Percentiles rank a stretch among this genome's conserved stretches.
These are phyloP conservation scores for Heliconius himera DNA, from an alignment of 1,140 invertebrate species.

Conservation along the genomic window DNA sequence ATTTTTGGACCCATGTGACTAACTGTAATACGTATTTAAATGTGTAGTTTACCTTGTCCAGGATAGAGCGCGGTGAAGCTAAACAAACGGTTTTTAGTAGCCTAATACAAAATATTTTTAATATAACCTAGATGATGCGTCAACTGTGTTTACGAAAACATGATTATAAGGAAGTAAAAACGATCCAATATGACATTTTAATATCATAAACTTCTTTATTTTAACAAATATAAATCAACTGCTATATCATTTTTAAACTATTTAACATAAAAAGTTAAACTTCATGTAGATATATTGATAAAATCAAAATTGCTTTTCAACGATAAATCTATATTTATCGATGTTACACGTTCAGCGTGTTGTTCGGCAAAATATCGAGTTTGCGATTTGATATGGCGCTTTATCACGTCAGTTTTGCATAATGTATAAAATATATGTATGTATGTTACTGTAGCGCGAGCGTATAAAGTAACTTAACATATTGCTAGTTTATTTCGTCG, in stretches of 20 bases:
- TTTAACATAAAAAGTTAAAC: neutral
- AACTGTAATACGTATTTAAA: neutral
- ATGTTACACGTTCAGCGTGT: constrained; percentile 35
- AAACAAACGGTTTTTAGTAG: no score
- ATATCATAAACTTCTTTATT: no score
- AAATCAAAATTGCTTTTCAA: constrained; percentile 37
- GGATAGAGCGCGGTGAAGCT: no score
- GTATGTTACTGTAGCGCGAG: constrained; percentile 42
- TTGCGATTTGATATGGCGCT: constrained; percentile 40
- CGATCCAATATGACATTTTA: no score
- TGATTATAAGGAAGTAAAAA: no score
- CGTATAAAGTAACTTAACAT: constrained; percentile 58
- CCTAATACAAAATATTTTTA: no score
- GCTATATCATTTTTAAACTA: neutral
- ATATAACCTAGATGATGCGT: no score
- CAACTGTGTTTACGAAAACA: no score
- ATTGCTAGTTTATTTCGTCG: constrained; percentile 64
- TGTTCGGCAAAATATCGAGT: constrained; percentile 41
- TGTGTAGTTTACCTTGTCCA: no score
- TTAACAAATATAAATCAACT: neutral
- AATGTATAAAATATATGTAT: constrained; percentile 48
- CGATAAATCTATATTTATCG: constrained; percentile 34
- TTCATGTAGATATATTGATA: constrained; percentile 1
- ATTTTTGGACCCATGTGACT: neutral
- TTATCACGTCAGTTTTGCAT: constrained; percentile 59